phyloP scores from a whole-genome alignment of 2,113 vertebrate species.

The Pica pica region DNA sequence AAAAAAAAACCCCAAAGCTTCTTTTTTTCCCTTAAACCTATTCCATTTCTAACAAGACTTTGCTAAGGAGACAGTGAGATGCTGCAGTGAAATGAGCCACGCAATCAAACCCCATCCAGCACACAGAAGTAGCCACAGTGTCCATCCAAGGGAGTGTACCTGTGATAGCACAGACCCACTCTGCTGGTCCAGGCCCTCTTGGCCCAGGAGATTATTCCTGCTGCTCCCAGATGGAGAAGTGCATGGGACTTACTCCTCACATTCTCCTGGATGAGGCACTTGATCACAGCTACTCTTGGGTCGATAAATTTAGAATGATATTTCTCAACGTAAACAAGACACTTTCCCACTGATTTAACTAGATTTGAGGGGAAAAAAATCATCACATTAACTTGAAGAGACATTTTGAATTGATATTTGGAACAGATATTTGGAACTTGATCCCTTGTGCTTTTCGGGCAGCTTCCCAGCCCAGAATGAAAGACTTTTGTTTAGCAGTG shows the following conservation, averaged over 20 bases:
- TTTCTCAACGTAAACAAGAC: background rate
- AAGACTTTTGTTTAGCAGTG: background rate
- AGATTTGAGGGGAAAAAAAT: too few relatives aligned
- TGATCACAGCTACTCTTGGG: background rate
- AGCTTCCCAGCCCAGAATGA: background rate
- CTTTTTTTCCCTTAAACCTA: background rate
- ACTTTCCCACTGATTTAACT: background rate
- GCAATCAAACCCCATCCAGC: background rate
- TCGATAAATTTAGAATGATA: background rate
- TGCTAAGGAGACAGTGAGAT: background rate
- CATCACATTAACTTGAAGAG: background rate
- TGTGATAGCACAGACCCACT: background rate
- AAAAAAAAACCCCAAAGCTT: rapidly evolving
- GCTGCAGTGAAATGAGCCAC: background rate
- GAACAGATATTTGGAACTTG: background rate
- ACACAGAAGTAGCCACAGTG: rapidly evolving
- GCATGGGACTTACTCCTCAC: background rate
- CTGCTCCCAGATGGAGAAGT: background rate
- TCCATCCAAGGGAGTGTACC: rapidly evolving
- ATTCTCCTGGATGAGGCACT: background rate
- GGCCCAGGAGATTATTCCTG: background rate
- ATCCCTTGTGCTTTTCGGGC: background rate
- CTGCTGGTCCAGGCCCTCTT: background rate
- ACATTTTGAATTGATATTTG: background rate
- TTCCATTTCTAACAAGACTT: background rate